phyloP scores from a whole-genome alignment of 1,140 invertebrate genomes.

The Pinna nobilis region DNA sequence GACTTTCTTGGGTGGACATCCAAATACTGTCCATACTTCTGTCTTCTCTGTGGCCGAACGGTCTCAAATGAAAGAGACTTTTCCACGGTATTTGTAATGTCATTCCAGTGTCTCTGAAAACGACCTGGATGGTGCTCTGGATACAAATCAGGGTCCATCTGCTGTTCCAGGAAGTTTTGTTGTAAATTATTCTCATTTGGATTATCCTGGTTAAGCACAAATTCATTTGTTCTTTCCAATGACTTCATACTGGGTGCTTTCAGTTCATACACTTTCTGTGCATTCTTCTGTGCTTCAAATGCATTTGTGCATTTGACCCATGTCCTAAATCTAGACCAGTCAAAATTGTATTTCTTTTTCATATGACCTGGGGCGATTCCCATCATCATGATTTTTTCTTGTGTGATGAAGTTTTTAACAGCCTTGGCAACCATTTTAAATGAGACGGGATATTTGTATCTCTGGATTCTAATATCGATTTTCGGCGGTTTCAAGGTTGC shows the following conservation, averaged over 20 bases:
- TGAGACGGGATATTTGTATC: slow-evolving; percentile 30
- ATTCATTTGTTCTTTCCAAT: neutral
- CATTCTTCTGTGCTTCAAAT: slow-evolving; percentile 38
- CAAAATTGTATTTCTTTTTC: slow-evolving; percentile 47
- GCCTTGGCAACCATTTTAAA: slow-evolving; percentile 46
- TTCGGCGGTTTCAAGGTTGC: slow-evolving; percentile 3
- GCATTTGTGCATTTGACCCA: slow-evolving; percentile 44
- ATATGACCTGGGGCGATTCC: slow-evolving; percentile 39
- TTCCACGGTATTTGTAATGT: neutral
- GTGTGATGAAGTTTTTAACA: slow-evolving; percentile 42
- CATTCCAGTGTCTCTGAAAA: neutral
- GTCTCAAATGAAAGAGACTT: neutral
- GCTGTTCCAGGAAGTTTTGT: slow-evolving; percentile 2
- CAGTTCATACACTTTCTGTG: slow-evolving; percentile 15
- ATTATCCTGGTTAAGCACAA: slow-evolving; percentile 2
- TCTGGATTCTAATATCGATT: slow-evolving; percentile 43
- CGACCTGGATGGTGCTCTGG: neutral
- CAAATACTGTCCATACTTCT: slow-evolving; percentile 7
- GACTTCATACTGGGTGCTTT: neutral
- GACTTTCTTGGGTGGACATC: neutral
- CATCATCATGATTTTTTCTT: slow-evolving; percentile 46
- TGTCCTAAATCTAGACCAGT: slow-evolving; percentile 44
- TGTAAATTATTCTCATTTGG: neutral
- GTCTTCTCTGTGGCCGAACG: neutral
- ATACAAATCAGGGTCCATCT: slow-evolving; percentile 17